Evolutionary conservation across 2,888 invertebrate genomes (phyloP), one percentile per base, ranked within the genome.

Genomic region (Altica lythri): DNA sequence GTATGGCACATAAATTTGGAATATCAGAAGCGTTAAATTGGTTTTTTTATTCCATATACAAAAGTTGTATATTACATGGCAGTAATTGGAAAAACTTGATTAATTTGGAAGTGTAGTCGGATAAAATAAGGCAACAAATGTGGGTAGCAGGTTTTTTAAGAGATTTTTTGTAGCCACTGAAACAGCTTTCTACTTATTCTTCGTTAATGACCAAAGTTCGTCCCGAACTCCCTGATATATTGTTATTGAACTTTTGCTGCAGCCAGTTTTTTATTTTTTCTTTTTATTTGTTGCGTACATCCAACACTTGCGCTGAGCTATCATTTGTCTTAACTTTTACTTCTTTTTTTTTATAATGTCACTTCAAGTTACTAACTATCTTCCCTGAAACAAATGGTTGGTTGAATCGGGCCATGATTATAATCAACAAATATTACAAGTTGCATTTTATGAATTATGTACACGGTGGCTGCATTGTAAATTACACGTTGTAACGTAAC

Each of bases 161-260:
- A 14, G 22, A 16, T 54, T 49, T 54, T 54, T 54, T 45, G 45
- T 17, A 14, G 22, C 30, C 32, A 19, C 22, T 32, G 46, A 35
- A 46, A 46, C 35, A 37, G 34, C 53, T 59, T 53, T 34, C 43
- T 38, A 42, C 45, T 35, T 50, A 35, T 55, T 44, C 32, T 42
- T 19, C 37, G 29, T 40, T 59, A 59, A 59, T 56, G 55, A 48
- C 53, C 46, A 13, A 32, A 51, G 53, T 59, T 55, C 47, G 45
- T 45, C 47, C 22, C 35, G 10, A 13, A 50, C 48, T 58, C 45
- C 25, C 54, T 43, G 40, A 49, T 38, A 44, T 53, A 56, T 53
- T 48, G 59, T 52, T 56, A 52, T 59, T 53, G 46, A 40, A 45
- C 51, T 50, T 51, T 45, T 49, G 53, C 27, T 45, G 37, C 30